A percentile compares a stretch with the other conserved stretches of the same genome.
Conservation (phyloP, 2,888 invertebrate species). For the Peribatodes rhomboidaria region DNA sequence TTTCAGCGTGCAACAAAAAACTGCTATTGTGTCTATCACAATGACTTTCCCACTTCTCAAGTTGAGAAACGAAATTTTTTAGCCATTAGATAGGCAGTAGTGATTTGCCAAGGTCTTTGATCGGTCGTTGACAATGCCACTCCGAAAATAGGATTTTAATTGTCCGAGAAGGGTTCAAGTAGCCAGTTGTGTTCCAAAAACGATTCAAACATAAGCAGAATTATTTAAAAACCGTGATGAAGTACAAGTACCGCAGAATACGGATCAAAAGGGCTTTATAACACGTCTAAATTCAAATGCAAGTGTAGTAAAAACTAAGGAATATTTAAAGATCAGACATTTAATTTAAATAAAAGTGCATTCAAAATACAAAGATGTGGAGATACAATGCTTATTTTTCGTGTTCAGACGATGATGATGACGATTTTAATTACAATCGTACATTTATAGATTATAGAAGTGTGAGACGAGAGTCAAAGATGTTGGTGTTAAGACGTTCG, state of each 20-base stretch:
- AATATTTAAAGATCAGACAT: not conserved
- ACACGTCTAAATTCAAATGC: not conserved
- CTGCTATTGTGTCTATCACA: constrained; percentile 40
- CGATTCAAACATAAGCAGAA: not conserved
- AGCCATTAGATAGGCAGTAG: constrained; percentile 39
- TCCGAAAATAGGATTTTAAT: constrained; percentile 31
- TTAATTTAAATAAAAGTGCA: constrained; percentile 4
- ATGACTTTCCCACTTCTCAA: constrained; percentile 40
- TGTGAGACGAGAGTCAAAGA: constrained; percentile 71
- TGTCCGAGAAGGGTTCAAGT: constrained; percentile 6
- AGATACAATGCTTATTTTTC: constrained; percentile 63
- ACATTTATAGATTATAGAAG: constrained; percentile 59
- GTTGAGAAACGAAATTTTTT: constrained; percentile 39
- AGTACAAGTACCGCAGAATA: too few species aligned
- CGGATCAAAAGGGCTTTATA: not conserved
- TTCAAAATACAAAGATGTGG: constrained; percentile 60
- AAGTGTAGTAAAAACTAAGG: not conserved
- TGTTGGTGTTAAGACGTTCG: constrained; percentile 65
- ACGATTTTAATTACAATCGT: constrained; percentile 46
- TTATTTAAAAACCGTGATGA: not conserved
- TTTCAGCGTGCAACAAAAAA: constrained; percentile 35
- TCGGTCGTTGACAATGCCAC: constrained; percentile 31
- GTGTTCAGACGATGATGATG: constrained; percentile 61
- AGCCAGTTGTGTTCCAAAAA: constrained; percentile 6
- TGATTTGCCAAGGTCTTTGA: constrained; percentile 31